phyloP scores from a whole-genome alignment of 2,113 vertebrate species.

The Nicator chloris region DNA sequence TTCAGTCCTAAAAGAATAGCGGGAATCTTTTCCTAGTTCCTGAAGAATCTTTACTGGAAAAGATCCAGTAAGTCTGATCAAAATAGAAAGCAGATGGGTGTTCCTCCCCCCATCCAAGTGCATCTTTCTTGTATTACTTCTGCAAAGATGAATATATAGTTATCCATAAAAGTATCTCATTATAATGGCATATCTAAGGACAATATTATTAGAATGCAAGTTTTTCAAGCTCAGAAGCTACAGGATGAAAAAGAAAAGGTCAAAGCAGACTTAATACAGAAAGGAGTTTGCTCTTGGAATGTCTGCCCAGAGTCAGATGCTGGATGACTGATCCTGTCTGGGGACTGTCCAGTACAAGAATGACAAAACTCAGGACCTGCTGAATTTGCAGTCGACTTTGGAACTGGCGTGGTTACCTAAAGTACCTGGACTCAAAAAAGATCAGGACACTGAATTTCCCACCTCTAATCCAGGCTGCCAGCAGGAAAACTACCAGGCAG shows the following conservation, averaged over 20 bases:
- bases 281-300: neutral
- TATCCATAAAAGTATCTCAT: neutral
- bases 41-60: neutral
- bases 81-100: neutral
- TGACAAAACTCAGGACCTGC: neutral
- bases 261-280: neutral
- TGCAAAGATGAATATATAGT: accelerated
- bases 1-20: neutral
- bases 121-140: neutral
- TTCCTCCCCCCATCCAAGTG: accelerated
- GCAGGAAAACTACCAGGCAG: neutral
- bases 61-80: neutral
- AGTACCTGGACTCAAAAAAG: accelerated
- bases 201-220: neutral
- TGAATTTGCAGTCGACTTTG: neutral
- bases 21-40: neutral
- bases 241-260: neutral
- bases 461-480: neutral
- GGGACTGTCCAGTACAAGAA: neutral
- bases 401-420: neutral
- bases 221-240: neutral
- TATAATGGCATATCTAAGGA: neutral
- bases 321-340: neutral
- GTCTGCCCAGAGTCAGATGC: neutral
- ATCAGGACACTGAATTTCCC: neutral